Base-by-base conservation (phyloP, 1,140 invertebrate species). In the Homalodisca vitripennis region DNA sequence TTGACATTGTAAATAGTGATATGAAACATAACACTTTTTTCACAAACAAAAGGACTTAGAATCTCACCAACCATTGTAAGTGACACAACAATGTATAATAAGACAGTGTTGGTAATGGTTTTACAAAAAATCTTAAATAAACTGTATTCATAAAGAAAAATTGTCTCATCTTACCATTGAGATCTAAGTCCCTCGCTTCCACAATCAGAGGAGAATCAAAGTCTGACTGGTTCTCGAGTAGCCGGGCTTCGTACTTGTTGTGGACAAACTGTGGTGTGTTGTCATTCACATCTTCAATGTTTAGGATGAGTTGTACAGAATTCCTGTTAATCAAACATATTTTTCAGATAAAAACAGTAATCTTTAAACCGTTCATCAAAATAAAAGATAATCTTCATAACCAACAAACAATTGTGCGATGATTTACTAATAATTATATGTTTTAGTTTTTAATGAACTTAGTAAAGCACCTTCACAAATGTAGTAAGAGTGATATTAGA, bases 241-340 rank as follows among this genome's bases (percentile, higher is more conserved):
- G 75, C 48, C 92, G 85, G 0, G 90, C 89, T 79, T 96, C 93
- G 75, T 96, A 97, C 74, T 89, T 88, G 46, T 85, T 88, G 71
- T 92, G 91, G 0, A 91, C 77, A 76, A 96, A 96, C 67, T 89
- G 83, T 0, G 93, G 93, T 0, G 89, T 83, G 77, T 95, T 94
- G 77, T 95, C 93, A 76, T 96, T 96, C 0, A 94, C 88, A 79
- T 97, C 95, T 75, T 92, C 88, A 48, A 97, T 87, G 68, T 92
- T 89, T 1, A 98, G 84, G 2, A 93, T 87, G 2, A 98, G 80
- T 79, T 95, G 94, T 1, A 89, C 92, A 0, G 93, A 92, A 75
- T 96, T 95, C 68, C 85, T 81, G 71, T 30, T 73, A 71, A 13
- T 14, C 10, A 13, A 32, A 66, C 6, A 64, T 6, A 41, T 41